A percentile compares a stretch with the other conserved stretches of the same genome.
Evolutionary conservation across 2,888 invertebrate species (phyloP).

Genomic region (Perithous albicinctus): DNA sequence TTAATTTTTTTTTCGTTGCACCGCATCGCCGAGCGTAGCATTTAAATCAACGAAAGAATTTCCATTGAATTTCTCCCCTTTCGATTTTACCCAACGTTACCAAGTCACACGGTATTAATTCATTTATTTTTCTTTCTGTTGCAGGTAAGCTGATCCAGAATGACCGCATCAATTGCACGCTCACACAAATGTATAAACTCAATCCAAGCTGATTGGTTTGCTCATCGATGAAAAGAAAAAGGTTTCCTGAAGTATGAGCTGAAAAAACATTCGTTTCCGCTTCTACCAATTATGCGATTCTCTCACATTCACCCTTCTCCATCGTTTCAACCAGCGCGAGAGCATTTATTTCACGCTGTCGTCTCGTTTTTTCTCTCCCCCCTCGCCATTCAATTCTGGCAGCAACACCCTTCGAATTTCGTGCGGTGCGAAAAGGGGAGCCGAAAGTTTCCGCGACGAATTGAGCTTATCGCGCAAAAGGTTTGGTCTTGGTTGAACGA

Average conservation of each 20-base stretch:
- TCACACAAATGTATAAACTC: background rate
- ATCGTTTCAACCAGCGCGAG: conserved; percentile 26
- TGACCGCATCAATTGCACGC: background rate
- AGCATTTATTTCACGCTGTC: conserved; percentile 51
- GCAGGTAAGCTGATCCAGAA: conserved; percentile 3
- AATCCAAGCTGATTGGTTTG: conserved; percentile 48
- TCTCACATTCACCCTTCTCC: conserved; percentile 39
- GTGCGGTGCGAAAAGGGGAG: conserved; percentile 25
- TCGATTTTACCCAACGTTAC: conserved; percentile 40
- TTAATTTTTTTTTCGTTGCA: conserved; percentile 38
- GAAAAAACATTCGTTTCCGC: conserved; percentile 36
- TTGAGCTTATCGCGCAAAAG: conserved; percentile 65
- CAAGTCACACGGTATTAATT: conserved; percentile 15
- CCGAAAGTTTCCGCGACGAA: conserved; percentile 58
- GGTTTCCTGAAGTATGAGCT: conserved; percentile 2
- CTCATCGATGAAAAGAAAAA: conserved; percentile 42
- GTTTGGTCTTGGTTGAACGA: conserved; percentile 30
- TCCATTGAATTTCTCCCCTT: conserved; percentile 27
- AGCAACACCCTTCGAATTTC: conserved; percentile 14
- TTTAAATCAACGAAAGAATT: conserved; percentile 42
- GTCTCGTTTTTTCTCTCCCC: conserved; percentile 37
- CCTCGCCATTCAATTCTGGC: background rate
- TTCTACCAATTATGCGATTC: conserved; percentile 59
- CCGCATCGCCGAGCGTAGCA: conserved; percentile 15
- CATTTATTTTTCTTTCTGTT: conserved; percentile 23